Evolutionary conservation across 2,113 vertebrate species (phyloP), one percentile per base, ranked within the genome.

Genomic region (Tragelaphus buxtoni): DNA sequence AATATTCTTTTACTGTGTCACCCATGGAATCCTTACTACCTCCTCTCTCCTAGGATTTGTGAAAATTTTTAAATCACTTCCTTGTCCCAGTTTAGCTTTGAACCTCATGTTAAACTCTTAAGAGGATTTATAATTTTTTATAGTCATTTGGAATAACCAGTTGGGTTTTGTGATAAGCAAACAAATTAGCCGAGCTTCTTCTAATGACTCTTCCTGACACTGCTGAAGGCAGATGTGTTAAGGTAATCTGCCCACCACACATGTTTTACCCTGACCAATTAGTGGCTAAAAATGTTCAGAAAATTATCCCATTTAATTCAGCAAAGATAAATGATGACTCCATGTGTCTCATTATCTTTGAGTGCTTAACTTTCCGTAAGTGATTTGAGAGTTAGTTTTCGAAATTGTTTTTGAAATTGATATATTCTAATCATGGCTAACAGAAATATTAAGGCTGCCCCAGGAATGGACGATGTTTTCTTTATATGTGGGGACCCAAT

Each of bases 81-180:
- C 76, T 90, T 87, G 63, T 58, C 56, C 56, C 47, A 82, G 39
- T 85, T 93, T 91, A 92, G 61, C 80, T 92, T 76, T 74, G 88
- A 96, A 94, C 35, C 13, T 94, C 77, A 82, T 32, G 53, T 90
- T 95, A 95, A 92, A 85, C 58, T 91, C 74, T 69, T 86, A 93
- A 96, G 94, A 97, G 82, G 88, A 97, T 97, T 97, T 96, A 96
- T 72, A 91, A 94, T 92, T 83, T 58, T 96, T 63, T 91, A 81
- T 32, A 88, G 95, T 90, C 30, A 91, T 93, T 97, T 93, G 53
- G 22, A 97, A 89, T 92, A 96, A 94, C 81, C 72, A 83, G 58
- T 96, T 95, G 82, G 81, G 24, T 88, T 95, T 88, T 90, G 17
- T 0, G 24, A 96, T 94, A 97, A 97, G 93, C 94, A 97, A 97